A percentile compares a stretch with the other conserved stretches of the same genome.
These are phyloP conservation scores for Drosophila recens DNA, from an alignment of 2,888 invertebrate genomes.

Conservation along the genomic window DNA sequence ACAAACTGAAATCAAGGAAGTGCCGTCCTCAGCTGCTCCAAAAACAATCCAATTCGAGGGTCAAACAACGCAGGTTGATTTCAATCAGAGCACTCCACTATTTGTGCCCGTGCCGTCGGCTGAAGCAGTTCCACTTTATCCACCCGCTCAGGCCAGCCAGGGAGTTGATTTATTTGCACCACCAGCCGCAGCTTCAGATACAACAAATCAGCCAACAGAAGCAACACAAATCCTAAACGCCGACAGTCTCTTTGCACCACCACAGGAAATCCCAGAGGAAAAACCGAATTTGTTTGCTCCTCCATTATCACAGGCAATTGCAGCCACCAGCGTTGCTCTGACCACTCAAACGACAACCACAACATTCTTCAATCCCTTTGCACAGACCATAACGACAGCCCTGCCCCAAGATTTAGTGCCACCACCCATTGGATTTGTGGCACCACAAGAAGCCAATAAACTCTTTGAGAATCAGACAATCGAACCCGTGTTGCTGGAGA, in stretches of 20 bases:
- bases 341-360: conserved; percentile 56
- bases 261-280: background rate
- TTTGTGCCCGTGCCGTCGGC: conserved; percentile 62
- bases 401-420: conserved; percentile 42
- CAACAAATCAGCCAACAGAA: background rate
- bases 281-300: conserved; percentile 28
- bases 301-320: no score
- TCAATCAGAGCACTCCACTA: conserved; percentile 25
- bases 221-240: conserved; percentile 1
- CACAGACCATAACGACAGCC: conserved; percentile 58
- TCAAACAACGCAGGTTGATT: conserved; percentile 7
- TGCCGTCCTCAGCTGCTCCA: background rate
- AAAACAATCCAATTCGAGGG: background rate
- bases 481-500: conserved; percentile 52
- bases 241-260: conserved; percentile 33
- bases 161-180: background rate
- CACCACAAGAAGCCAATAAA: conserved; percentile 8
- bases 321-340: conserved; percentile 34
- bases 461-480: conserved; percentile 47
- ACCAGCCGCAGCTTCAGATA: background rate
- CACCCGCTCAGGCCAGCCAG: conserved; percentile 35
- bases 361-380: conserved; percentile 70
- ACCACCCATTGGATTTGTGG: conserved; percentile 67
- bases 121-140: conserved; percentile 36
- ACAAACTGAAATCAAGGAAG: background rate